Evolutionary conservation across 2,888 invertebrate species (phyloP).

Genomic region (Saturnia japonica): DNA sequence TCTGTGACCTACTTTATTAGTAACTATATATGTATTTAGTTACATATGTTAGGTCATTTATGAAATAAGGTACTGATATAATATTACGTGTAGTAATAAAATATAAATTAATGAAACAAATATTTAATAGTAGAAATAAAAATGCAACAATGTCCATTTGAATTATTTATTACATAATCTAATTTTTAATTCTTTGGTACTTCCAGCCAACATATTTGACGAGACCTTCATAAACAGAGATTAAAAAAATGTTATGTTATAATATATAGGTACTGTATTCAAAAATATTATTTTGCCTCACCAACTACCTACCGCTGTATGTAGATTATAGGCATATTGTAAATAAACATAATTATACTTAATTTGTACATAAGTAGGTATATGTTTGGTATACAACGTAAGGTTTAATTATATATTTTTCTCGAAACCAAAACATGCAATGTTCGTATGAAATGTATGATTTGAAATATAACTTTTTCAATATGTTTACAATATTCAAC

Average conservation of each 20-base stretch:
- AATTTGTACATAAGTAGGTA: neutral
- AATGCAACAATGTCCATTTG: conserved; percentile 12
- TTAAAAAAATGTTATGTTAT: conserved; percentile 8
- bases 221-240: conserved; percentile 8
- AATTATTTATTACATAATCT: conserved; percentile 20
- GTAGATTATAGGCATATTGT: neutral
- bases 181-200: conserved; percentile 53
- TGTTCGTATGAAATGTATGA: neutral
- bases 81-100: no score
- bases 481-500: neutral
- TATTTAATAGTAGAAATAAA: conserved; percentile 7
- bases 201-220: conserved; percentile 43
- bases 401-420: neutral
- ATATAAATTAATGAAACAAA: no score
- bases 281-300: neutral
- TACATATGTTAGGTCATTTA: no score
- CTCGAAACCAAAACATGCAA: neutral
- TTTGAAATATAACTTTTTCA: neutral
- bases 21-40: no score
- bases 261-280: neutral
- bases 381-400: neutral
- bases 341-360: neutral
- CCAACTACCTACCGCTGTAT: neutral
- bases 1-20: no score
- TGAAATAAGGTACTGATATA: no score